Percentiles rank a stretch among this genome's conserved stretches.
Conservation (phyloP, 1,140 invertebrate species). For the Lepidostoma basale region DNA sequence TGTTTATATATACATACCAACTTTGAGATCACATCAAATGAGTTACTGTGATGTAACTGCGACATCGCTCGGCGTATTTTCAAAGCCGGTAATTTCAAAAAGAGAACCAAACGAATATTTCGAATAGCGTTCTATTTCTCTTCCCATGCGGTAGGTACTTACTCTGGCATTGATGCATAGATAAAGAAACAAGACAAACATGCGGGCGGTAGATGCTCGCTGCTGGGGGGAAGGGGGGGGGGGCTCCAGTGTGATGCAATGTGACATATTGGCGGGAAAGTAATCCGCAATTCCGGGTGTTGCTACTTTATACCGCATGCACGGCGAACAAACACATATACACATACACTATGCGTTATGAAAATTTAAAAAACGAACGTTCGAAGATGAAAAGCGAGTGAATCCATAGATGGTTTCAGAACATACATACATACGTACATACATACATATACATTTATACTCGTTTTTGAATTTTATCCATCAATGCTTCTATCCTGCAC, state of each 20-base stretch:
- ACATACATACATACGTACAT: too few relatives aligned
- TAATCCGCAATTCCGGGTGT: conserved; percentile 4
- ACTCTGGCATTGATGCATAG: neutral
- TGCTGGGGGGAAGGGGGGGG: neutral
- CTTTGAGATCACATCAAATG: too few relatives aligned
- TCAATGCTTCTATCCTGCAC: too few relatives aligned
- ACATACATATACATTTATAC: too few relatives aligned
- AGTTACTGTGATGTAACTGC: too few relatives aligned
- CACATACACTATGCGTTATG: too few relatives aligned
- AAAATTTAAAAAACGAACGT: too few relatives aligned
- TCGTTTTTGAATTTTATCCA: too few relatives aligned
- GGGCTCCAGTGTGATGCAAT: neutral
- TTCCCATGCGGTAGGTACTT: neutral
- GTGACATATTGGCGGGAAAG: conserved; percentile 16
- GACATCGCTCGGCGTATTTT: too few relatives aligned
- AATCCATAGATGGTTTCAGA: too few relatives aligned
- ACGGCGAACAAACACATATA: conserved; percentile 3
- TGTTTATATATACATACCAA: too few relatives aligned
- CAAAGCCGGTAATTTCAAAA: neutral
- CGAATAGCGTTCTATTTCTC: neutral
- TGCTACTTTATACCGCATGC: neutral
- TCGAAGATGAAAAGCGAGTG: too few relatives aligned
- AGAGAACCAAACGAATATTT: neutral
- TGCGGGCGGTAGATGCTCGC: neutral
- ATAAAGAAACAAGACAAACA: neutral